A percentile compares a stretch with the other conserved stretches of the same genome.
Conservation (phyloP, 2,797 vertebrate species). For the Myiotriccus ornatus region DNA sequence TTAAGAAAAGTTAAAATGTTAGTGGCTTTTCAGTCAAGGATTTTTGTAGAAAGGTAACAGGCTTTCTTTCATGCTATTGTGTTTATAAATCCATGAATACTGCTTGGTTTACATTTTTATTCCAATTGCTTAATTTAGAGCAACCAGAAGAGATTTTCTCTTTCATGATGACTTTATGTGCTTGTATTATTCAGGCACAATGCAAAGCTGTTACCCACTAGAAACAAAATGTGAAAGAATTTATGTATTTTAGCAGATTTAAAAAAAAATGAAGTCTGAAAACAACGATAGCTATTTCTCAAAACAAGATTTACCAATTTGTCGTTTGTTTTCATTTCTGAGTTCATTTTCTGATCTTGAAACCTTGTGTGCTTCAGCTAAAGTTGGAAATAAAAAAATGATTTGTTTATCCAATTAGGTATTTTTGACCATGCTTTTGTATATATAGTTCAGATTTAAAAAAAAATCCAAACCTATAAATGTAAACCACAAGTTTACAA, state of each 20-base stretch:
- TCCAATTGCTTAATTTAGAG: neutral
- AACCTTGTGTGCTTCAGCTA: conserved; percentile 85
- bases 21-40: neutral
- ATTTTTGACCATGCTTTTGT: neutral
- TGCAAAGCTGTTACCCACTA: neutral
- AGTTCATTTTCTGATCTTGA: conserved; percentile 84
- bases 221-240: neutral
- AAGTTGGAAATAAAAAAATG: conserved; percentile 61
- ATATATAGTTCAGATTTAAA: neutral
- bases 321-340: conserved; percentile 86
- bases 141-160: neutral
- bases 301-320: conserved; percentile 78
- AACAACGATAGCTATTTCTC: conserved; percentile 30
- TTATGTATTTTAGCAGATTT: neutral
- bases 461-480: neutral
- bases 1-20: neutral
- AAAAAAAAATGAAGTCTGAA: neutral
- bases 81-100: neutral
- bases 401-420: conserved; percentile 52
- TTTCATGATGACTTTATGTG: neutral
- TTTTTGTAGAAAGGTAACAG: neutral
- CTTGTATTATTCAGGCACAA: neutral
- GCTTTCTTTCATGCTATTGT: neutral
- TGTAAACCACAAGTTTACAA: neutral
- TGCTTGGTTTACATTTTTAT: neutral